These are phyloP conservation scores for Philantomba maxwellii DNA, from an alignment of 2,113 vertebrate species.

Conservation along the genomic window DNA sequence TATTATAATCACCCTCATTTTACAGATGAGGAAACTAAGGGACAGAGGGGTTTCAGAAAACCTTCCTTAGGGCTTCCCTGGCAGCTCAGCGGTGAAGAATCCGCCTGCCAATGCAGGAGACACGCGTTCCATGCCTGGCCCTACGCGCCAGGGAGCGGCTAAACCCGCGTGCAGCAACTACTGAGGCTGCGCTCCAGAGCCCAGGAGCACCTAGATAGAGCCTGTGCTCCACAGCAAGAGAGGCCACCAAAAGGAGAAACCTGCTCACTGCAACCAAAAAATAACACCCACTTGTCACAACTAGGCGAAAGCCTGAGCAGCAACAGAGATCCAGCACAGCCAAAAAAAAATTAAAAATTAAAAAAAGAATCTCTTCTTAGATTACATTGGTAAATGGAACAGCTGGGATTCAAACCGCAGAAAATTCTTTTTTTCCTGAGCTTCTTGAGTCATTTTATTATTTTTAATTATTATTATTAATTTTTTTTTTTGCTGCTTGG, in stretches of 20 bases:
- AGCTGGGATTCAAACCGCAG: not conserved
- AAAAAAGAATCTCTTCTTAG: not conserved
- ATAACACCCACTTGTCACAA: not conserved
- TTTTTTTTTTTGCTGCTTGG: not conserved
- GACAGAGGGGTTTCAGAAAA: not conserved
- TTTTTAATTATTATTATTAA: too few relatives aligned
- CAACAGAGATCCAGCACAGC: not conserved
- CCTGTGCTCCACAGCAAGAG: not conserved
- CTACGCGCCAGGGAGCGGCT: not conserved
- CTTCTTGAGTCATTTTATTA: not conserved
- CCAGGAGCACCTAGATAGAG: not conserved
- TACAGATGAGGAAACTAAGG: not conserved
- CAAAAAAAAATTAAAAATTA: not conserved
- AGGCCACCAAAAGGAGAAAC: not conserved
- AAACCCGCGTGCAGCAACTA: accelerated
- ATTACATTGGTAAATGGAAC: not conserved
- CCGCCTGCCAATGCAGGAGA: not conserved
- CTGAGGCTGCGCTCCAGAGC: not conserved
- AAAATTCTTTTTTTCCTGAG: not conserved
- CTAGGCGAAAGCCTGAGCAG: not conserved
- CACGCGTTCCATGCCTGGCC: not conserved
- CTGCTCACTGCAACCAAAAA: not conserved
- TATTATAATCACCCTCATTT: not conserved
- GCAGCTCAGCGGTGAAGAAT: not conserved
- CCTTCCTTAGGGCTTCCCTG: not conserved